A percentile compares a stretch with the other conserved stretches of the same genome.
These are phyloP conservation scores for Athalia cordata DNA, from an alignment of 2,888 invertebrate genomes.

Conservation along the genomic window DNA sequence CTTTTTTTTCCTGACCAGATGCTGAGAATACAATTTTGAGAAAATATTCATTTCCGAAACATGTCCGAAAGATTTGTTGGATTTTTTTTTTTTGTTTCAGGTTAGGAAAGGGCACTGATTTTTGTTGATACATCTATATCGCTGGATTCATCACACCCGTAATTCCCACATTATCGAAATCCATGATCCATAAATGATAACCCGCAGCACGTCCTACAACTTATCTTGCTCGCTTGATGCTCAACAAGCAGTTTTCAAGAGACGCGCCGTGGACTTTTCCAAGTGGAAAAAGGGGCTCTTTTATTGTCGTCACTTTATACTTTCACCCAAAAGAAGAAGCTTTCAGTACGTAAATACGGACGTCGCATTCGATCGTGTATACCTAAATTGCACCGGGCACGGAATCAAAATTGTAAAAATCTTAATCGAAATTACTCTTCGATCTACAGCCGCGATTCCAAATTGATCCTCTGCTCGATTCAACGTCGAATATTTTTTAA, in stretches of 20 bases:
- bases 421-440: too few species aligned
- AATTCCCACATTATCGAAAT: conserved; percentile 16
- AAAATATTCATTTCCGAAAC: too few species aligned
- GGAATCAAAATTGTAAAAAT: too few species aligned
- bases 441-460: too few species aligned
- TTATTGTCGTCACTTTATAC: conserved; percentile 37
- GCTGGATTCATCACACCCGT: not conserved
- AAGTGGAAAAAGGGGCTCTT: conserved; percentile 34
- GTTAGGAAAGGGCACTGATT: too few species aligned
- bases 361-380: too few species aligned
- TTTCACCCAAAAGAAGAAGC: conserved; percentile 1
- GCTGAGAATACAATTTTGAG: too few species aligned
- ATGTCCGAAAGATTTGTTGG: too few species aligned
- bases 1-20: too few species aligned
- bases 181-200: conserved; percentile 28
- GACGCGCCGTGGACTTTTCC: conserved; percentile 1
- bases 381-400: too few species aligned
- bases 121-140: conserved; percentile 1
- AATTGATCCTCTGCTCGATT: not conserved
- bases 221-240: conserved; percentile 37
- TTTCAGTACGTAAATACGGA: not conserved
- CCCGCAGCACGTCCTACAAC: conserved; percentile 26
- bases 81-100: too few species aligned
- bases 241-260: conserved; percentile 37
- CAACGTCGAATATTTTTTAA: not conserved